A percentile compares a stretch with the other conserved stretches of the same genome.
phyloP scores from a whole-genome alignment of 2,888 invertebrate genomes.

The Campopleginae sp. region DNA sequence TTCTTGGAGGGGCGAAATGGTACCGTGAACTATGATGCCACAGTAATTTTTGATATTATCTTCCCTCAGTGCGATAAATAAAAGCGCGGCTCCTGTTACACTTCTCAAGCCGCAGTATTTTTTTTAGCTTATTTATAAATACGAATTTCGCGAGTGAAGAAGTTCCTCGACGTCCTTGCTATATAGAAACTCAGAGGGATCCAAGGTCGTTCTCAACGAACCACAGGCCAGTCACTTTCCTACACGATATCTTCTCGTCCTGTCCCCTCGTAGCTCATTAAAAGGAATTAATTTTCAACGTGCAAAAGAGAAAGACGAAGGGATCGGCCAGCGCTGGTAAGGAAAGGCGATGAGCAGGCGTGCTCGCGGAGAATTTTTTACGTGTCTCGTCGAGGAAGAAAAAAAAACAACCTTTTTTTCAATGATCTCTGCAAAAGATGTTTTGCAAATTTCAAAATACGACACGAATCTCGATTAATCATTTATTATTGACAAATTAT shows the following conservation, averaged over 20 bases:
- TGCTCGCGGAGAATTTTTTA: slow-evolving; percentile 32
- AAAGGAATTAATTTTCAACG: slow-evolving; percentile 29
- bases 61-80: background rate
- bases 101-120: background rate
- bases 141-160: background rate
- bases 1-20: too few relatives aligned
- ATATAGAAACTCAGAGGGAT: slow-evolving; percentile 53
- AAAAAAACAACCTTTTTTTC: slow-evolving; percentile 2
- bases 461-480: background rate
- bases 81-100: background rate
- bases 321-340: slow-evolving; percentile 7
- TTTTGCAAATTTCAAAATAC: slow-evolving; percentile 3
- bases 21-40: too few relatives aligned
- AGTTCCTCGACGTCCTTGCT: slow-evolving; percentile 62
- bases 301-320: slow-evolving; percentile 7
- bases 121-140: background rate
- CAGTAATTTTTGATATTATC: too few relatives aligned
- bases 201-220: slow-evolving; percentile 35
- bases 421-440: background rate
- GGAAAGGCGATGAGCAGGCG: slow-evolving; percentile 16
- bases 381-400: background rate
- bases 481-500: background rate
- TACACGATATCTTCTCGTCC: slow-evolving; percentile 24
- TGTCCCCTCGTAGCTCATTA: slow-evolving; percentile 35
- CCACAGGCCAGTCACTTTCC: background rate